phyloP scores from a whole-genome alignment of 2,113 vertebrate species.

The Nestor notabilis region DNA sequence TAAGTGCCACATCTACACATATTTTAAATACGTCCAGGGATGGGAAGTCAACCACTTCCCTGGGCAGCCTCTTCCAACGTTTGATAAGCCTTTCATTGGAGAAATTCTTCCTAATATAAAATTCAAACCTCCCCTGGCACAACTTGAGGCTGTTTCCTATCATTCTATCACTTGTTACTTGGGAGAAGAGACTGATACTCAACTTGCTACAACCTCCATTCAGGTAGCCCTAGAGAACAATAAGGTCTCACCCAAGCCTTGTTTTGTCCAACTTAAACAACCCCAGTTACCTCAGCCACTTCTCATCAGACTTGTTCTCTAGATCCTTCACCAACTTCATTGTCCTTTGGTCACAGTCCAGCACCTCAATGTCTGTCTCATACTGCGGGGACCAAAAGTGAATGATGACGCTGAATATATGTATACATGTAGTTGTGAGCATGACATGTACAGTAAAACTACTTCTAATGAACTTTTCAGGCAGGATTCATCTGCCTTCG shows the following conservation, averaged over 20 bases:
- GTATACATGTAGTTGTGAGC: background rate
- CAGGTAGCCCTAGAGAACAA: background rate
- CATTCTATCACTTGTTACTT: background rate
- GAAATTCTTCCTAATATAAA: background rate
- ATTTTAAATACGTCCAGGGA: background rate
- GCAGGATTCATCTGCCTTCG: background rate
- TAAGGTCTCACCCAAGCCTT: background rate
- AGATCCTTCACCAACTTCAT: rapidly evolving
- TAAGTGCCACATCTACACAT: rapidly evolving
- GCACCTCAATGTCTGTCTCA: background rate
- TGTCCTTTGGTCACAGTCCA: background rate
- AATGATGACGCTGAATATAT: background rate
- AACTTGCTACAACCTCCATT: background rate
- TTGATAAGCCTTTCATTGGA: background rate
- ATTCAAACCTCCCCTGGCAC: background rate
- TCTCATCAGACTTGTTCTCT: background rate
- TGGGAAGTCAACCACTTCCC: background rate
- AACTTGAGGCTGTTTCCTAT: background rate
- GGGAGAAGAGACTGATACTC: background rate
- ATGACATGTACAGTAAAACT: background rate
- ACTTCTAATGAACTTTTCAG: background rate
- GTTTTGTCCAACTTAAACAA: background rate
- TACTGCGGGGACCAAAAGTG: background rate
- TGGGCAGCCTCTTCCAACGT: background rate
- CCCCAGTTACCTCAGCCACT: background rate